A percentile compares a stretch with the other conserved stretches of the same genome.
Evolutionary conservation across 92 coral and sea anemone species (phyloP).

Genomic region (Epizoanthus illoricatus): DNA sequence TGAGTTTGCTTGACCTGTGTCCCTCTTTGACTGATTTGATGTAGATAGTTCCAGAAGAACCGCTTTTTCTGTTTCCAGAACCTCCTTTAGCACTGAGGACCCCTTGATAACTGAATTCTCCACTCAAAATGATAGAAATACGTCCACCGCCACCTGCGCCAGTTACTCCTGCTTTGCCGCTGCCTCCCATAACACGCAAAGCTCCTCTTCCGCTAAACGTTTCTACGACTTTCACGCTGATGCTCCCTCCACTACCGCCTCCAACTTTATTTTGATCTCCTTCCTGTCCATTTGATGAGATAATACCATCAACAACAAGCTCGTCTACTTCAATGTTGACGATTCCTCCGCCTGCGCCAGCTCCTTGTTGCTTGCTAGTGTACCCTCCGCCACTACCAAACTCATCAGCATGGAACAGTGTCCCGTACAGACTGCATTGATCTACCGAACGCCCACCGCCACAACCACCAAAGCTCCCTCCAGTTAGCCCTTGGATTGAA

Average conservation of each 20-base stretch:
- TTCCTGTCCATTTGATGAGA: conserved; percentile 56
- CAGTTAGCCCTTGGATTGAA: conserved; percentile 27
- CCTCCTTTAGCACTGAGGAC: conserved; percentile 52
- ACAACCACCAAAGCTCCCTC: conserved; percentile 74
- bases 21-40: conserved; percentile 49
- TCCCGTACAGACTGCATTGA: conserved; percentile 54
- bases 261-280: conserved; percentile 44
- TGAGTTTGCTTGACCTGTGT: conserved; percentile 39
- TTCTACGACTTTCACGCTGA: conserved; percentile 32
- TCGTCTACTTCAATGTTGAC: conserved; percentile 38
- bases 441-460: conserved; percentile 52
- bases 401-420: conserved; percentile 47
- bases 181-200: conserved; percentile 50
- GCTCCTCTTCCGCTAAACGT: conserved; percentile 54
- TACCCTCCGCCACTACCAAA: conserved; percentile 71
- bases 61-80: conserved; percentile 38
- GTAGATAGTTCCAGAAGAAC: conserved; percentile 69
- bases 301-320: conserved; percentile 46
- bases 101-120: conserved; percentile 45
- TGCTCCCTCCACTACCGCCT: conserved; percentile 71
- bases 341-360: conserved; percentile 65
- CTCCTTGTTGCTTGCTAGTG: conserved; percentile 17
- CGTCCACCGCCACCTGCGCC: conserved; percentile 69
- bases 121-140: conserved; percentile 37
- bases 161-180: conserved; percentile 8